Evolutionary conservation across 2,797 vertebrate species (phyloP), one percentile per base, ranked within the genome.

Genomic region (Podarcis lilfordi): DNA sequence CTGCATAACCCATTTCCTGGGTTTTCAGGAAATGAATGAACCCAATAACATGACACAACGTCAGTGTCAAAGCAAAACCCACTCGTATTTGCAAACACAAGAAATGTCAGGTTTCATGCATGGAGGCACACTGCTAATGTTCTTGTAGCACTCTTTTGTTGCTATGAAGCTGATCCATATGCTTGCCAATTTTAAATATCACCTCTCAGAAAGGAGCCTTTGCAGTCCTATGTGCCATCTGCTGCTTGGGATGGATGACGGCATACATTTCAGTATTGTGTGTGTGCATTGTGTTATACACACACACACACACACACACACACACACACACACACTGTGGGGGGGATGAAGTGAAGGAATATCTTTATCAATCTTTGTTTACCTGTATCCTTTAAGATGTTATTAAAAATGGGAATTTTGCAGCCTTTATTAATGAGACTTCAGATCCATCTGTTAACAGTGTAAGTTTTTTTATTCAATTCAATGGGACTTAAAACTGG

Each of bases 21-120:
- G 19, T 2, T 84, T 82, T 88, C 25, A 79, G 64, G 27, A 71
- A 79, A 69, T 32, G 66, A 79, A 69, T 25, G 40, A 35, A 50
- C 40, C 9, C 25, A 50, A 68, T 59, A 75, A 76, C 17, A 37
- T 35, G 45, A 55, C 35, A 40, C 43, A 75, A 66, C 64, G 68
- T n/a, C n/a, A 61, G 25, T 82, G 27, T 85, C 71, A 90, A 86
- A 37, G 1, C 29, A 8, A 81, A 37, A 83, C n/a, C 77, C 69
- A 91, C 92, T 93, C 74, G 77, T 85, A 59, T 90, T 88, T 89
- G 84, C 81, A 92, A 89, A 90, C 64, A 68, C 9, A 80, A 71
- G 59, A 93, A 91, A 79, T 61, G 86, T 25, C 32, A 21, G 6
- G 77, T 92, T 91, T 91, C 80, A 78, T 50, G 86, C 43, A 79